A percentile compares a stretch with the other conserved stretches of the same genome.
Evolutionary conservation across 2,113 vertebrate species (phyloP).

Genomic region (Brachyhypopomus gauderio): DNA sequence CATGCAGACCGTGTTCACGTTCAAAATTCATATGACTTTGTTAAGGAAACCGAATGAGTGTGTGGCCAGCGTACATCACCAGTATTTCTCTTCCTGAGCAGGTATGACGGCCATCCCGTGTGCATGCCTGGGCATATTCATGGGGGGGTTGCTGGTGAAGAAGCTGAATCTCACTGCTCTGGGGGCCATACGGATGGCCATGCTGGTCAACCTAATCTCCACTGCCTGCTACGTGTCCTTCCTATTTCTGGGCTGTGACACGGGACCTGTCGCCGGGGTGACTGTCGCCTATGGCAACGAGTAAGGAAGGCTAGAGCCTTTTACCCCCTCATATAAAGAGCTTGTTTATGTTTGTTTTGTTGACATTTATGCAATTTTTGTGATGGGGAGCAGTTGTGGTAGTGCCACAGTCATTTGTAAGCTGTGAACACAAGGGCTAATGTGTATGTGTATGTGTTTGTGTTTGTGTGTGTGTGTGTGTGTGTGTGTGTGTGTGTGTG

Average conservation of each 20-base stretch:
- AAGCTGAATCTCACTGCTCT: slow-evolving; percentile 94
- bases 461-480: slow-evolving; percentile 2
- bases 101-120: slow-evolving; percentile 98
- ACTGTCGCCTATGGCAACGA: slow-evolving; percentile 88
- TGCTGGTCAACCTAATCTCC: slow-evolving; percentile 97
- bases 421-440: not conserved
- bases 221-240: slow-evolving; percentile 95
- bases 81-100: slow-evolving; percentile 56
- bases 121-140: slow-evolving; percentile 95
- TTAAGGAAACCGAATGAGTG: too few relatives aligned
- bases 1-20: not conserved
- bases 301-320: slow-evolving; percentile 73
- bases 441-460: not conserved
- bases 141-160: slow-evolving; percentile 95
- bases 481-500: slow-evolving; percentile 32
- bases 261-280: slow-evolving; percentile 92
- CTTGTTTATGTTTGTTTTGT: slow-evolving; percentile 22
- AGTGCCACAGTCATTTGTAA: not conserved
- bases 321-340: slow-evolving; percentile 3
- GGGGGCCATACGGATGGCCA: slow-evolving; percentile 95
- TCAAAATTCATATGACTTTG: too few relatives aligned
- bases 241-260: slow-evolving; percentile 97
- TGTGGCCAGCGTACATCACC: not conserved
- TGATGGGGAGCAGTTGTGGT: not conserved
- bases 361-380: slow-evolving; percentile 29